Evolutionary conservation across 2,797 vertebrate genomes (phyloP).

Genomic region (Tangara arthus): DNA sequence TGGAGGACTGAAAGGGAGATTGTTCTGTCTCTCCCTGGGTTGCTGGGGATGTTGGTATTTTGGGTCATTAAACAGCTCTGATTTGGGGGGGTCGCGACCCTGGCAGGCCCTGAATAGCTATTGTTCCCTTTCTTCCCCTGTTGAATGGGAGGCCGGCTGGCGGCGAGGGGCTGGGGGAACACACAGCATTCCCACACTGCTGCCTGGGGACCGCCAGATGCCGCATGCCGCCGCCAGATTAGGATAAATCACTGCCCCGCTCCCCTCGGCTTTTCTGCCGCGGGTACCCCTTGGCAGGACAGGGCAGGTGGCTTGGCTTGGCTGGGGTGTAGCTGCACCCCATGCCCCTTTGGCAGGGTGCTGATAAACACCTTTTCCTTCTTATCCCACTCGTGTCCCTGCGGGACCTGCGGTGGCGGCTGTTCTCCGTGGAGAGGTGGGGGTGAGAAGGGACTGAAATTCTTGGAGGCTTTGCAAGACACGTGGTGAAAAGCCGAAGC

Average conservation of each 20-base stretch:
- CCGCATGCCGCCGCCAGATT: slow-evolving; percentile 16
- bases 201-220: slow-evolving; percentile 51
- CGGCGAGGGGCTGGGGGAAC: background rate
- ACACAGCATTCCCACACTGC: slow-evolving; percentile 69
- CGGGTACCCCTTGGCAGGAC: background rate
- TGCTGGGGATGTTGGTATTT: slow-evolving; percentile 78
- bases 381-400: background rate
- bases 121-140: slow-evolving; percentile 77
- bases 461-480: slow-evolving; percentile 6
- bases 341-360: background rate
- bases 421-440: background rate
- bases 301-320: background rate
- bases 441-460: slow-evolving; percentile 14
- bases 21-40: slow-evolving; percentile 69
- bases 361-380: background rate
- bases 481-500: slow-evolving; percentile 8
- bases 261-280: background rate
- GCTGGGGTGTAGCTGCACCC: background rate
- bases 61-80: slow-evolving; percentile 77
- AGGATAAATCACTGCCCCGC: slow-evolving; percentile 30
- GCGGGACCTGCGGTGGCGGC: background rate
- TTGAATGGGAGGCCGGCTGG: slow-evolving; percentile 74
- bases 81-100: slow-evolving; percentile 74
- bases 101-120: slow-evolving; percentile 75
- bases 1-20: slow-evolving; percentile 71